Evolutionary conservation across 2,797 vertebrate species (phyloP).

Genomic region (Cygnus olor): DNA sequence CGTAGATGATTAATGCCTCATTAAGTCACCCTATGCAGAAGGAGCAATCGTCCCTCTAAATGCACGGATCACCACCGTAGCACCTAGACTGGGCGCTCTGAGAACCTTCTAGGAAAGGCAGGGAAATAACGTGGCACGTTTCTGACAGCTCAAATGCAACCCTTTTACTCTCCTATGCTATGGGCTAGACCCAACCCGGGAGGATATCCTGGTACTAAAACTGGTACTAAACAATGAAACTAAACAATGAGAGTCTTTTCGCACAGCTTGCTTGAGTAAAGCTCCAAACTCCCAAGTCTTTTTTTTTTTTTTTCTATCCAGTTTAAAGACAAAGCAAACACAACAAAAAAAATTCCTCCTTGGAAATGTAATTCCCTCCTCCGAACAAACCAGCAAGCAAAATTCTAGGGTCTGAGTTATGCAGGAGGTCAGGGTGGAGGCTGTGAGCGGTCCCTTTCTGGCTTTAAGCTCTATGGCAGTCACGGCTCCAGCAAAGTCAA

Average conservation of each 20-base stretch:
- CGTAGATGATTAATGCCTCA: conserved; percentile 23
- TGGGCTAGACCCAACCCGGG: background rate
- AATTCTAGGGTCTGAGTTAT: conserved; percentile 41
- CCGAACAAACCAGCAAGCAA: conserved; percentile 18
- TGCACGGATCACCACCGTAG: background rate
- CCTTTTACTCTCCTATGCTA: accelerated
- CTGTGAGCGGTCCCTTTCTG: background rate
- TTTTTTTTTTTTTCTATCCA: background rate
- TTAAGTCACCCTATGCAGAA: background rate
- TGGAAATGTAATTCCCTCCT: conserved; percentile 31
- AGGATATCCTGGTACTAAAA: conserved; percentile 10
- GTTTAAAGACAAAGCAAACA: conserved; percentile 41
- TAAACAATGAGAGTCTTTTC: conserved; percentile 24
- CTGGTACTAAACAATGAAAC: conserved; percentile 12
- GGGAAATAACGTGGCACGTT: background rate
- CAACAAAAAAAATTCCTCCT: background rate
- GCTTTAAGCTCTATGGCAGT: conserved; percentile 29
- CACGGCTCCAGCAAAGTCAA: conserved; percentile 27
- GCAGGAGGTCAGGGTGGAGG: conserved; percentile 46
- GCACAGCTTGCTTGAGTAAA: background rate
- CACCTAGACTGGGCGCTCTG: background rate
- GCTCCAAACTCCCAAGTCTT: background rate
- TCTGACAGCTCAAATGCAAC: background rate
- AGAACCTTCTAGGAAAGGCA: conserved; percentile 23
- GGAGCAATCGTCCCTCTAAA: background rate